phyloP scores from a whole-genome alignment of 2,113 vertebrate species.

The Podilymbus podiceps region DNA sequence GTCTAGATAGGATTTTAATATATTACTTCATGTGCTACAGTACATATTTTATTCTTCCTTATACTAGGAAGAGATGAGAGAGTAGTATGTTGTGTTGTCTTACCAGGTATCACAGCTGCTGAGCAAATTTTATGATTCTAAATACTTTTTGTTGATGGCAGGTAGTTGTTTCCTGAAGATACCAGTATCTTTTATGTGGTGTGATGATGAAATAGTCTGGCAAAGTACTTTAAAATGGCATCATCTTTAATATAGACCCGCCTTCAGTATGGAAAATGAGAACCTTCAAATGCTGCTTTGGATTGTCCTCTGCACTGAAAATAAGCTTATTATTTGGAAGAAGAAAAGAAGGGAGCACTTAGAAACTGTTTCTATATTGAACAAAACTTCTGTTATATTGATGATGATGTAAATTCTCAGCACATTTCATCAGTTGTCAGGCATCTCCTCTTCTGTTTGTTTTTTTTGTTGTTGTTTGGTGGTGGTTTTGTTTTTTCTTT shows the following conservation, averaged over 20 bases:
- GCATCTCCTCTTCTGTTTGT: fast-evolving
- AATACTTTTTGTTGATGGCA: background rate
- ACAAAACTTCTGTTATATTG: background rate
- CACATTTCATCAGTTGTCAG: background rate
- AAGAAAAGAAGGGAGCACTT: background rate
- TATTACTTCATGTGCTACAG: background rate
- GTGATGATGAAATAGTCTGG: background rate
- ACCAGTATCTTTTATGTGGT: background rate
- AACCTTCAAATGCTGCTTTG: slow-evolving; percentile 9
- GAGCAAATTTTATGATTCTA: background rate
- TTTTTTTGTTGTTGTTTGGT: background rate
- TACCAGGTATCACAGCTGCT: background rate
- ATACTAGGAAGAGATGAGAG: background rate
- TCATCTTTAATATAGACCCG: background rate
- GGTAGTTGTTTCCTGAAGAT: background rate
- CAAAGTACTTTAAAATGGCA: background rate
- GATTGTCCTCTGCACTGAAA: slow-evolving; percentile 52
- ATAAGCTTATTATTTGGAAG: slow-evolving; percentile 21
- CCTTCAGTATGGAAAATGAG: background rate
- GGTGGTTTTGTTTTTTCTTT: background rate
- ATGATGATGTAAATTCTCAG: background rate
- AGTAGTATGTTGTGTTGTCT: background rate
- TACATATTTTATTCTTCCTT: background rate
- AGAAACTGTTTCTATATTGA: background rate
- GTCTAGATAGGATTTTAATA: background rate